Evolutionary conservation across 92 coral and sea anemone genomes (phyloP).

Genomic region (Epizoanthus ramosus): DNA sequence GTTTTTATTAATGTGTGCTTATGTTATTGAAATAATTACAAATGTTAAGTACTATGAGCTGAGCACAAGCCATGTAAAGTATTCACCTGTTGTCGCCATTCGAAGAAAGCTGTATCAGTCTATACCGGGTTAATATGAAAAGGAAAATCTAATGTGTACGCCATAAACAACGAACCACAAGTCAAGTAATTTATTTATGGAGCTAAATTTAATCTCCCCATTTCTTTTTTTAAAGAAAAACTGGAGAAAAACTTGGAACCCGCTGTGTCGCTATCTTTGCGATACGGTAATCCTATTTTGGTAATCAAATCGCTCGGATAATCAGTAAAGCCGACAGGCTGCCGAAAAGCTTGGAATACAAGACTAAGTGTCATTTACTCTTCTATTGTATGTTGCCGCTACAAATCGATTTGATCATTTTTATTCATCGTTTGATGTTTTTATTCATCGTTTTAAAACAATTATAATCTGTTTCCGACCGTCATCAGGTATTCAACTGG

Average conservation of each 20-base stretch:
- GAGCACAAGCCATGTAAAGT: too few relatives aligned
- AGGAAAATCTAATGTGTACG: neutral
- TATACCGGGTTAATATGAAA: neutral
- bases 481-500: constrained; percentile 7
- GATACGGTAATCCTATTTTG: constrained; percentile 23
- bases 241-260: constrained; percentile 16
- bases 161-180: constrained; percentile 25
- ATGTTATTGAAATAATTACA: too few relatives aligned
- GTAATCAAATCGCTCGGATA: constrained; percentile 21
- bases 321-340: constrained; percentile 22
- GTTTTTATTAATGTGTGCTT: too few relatives aligned
- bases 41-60: too few relatives aligned
- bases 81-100: too few relatives aligned
- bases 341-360: constrained; percentile 24
- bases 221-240: constrained; percentile 29
- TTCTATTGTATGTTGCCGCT: constrained; percentile 27
- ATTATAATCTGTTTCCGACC: constrained; percentile 15
- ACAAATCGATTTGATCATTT: constrained; percentile 37
- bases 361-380: neutral
- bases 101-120: too few relatives aligned
- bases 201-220: constrained; percentile 38
- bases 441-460: constrained; percentile 46
- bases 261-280: constrained; percentile 34
- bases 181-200: constrained; percentile 17
- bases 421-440: constrained; percentile 35